Evolutionary conservation across 1,140 invertebrate species (phyloP), one percentile per base, ranked within the genome.

Genomic region (Euura lappo): DNA sequence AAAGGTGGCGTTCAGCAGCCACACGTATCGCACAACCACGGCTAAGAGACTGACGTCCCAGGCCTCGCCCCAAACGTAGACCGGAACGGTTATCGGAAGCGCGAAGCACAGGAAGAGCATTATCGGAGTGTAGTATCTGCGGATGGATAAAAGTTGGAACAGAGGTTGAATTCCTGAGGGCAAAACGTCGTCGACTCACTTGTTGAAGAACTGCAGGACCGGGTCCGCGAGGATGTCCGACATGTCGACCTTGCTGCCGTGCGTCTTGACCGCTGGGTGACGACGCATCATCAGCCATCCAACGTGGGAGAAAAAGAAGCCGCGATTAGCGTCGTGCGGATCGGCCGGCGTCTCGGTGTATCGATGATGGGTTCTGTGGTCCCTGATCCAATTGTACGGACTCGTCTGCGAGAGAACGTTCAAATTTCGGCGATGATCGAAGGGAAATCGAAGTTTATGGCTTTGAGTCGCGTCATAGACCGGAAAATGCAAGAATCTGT

Each of bases 1-100:
- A 94, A 96, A 98, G 10, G 97, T 98, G 73, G 91, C 91, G 87
- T 99, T 94, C 66, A 98, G 89, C 10, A 89, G 90, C 74, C 91
- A 81, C 6, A 92, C 88, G 84, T 97, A 97, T n/a, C 96, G 91
- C 93, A 82, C 42, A 88, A 91, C 77, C 91, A 90, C 5, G 90
- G 89, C 76, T 91, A 87, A 72, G 92, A 92, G 10, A 90, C 87
- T 81, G 81, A 89, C 85, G 11, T 79, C 79, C 85, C 91, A 91
- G 3, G 84, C 86, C 83, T 98, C 97, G 28, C 89, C 88, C 95
- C 95, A 98, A 10, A 87, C 87, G 74, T 91, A 92, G 2, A 92
- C 89, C 0, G 96, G 94, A 11, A 97, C 85, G 2, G 93, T 1
- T 0, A 92, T 92, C 3, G 97, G 97, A 11, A 98, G 60, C 0